Conservation (phyloP, 2,888 invertebrate genomes). For the Perizoma affinitatum region DNA sequence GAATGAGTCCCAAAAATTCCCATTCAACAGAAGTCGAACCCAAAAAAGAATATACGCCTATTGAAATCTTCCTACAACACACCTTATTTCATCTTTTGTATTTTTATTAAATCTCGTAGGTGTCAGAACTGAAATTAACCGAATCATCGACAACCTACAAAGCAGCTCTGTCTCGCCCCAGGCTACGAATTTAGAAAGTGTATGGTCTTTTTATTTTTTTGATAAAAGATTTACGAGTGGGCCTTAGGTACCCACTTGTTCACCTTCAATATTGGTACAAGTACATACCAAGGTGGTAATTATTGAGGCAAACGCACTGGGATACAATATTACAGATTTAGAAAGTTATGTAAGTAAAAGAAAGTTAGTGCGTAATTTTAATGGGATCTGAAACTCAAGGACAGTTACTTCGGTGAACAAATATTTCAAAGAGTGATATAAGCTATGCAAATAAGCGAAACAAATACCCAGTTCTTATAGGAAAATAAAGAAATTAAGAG, state of each 20-base stretch:
- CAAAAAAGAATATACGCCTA: no score
- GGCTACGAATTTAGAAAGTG: slow-evolving; percentile 81
- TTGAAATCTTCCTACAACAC: neutral
- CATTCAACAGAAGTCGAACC: no score
- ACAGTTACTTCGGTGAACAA: slow-evolving; percentile 9
- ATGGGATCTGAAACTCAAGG: slow-evolving; percentile 22
- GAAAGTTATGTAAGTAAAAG: slow-evolving; percentile 33
- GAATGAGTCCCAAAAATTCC: no score
- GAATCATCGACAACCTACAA: slow-evolving; percentile 42
- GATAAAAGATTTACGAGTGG: slow-evolving; percentile 73
- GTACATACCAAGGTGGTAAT: slow-evolving; percentile 22
- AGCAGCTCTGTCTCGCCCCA: slow-evolving; percentile 61
- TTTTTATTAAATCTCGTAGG: slow-evolving; percentile 14
- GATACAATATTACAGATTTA: slow-evolving; percentile 23
- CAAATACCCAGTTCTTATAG: no score
- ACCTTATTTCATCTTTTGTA: neutral
- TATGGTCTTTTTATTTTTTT: slow-evolving; percentile 51
- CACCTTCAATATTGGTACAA: slow-evolving; percentile 22
- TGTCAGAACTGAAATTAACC: slow-evolving; percentile 31
- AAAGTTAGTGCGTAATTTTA: slow-evolving; percentile 33
- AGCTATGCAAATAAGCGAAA: no score
- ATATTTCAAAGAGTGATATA: no score
- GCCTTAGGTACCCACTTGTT: slow-evolving; percentile 38
- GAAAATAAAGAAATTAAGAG: neutral
- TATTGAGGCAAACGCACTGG: slow-evolving; percentile 22